Base-by-base conservation (phyloP, 2,888 invertebrate species). In the Drosophila mercatorum region DNA sequence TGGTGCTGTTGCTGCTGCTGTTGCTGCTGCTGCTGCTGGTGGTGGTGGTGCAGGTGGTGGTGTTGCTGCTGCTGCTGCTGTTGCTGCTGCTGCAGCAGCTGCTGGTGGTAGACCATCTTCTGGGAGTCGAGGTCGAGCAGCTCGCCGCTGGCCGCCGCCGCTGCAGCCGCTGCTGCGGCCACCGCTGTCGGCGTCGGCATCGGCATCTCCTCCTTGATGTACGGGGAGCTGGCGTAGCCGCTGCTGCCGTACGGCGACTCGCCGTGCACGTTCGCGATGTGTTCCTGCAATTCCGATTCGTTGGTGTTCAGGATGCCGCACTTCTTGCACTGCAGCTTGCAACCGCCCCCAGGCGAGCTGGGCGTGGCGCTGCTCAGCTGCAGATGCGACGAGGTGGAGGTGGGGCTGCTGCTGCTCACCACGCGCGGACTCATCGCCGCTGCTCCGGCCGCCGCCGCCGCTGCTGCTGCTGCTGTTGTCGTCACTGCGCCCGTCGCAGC, bases 91-190 rank as follows among this genome's bases (percentile, higher is more conserved):
- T 84, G 89, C 68, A 86, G 51, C 68, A 85, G 51, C 26, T 88
- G 83, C 68, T 86, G 86, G 40, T 90, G 91, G 73, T 93, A 93
- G 2, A 97, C 97, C 76, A 97, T 97, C 93, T 97, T 97, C 91
- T 97, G 97, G 1, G 97, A 97, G 91, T 97, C 97, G 72, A 97
- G 93, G 91, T 97, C 97, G 63, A 97, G 94, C 77, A 97, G 96
- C 89, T 97, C 97, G 1, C 88, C 87, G 2, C 89, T 85, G 71
- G 90, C 90, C 88, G 91, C 79, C 94, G 93, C 60, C 64, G 71
- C 68, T 76, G 72, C 70, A 79, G 80, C n/a, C 60, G 69, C 83
- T 46, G 69, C 87, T n/a, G 69, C 83, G 43, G 68, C 87, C 34
- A 76, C 73, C 6, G 83, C 83, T 56, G 84, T 36, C 1, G 69